phyloP scores from a whole-genome alignment of 2,797 vertebrate species.

The Sardinella longiceps region DNA sequence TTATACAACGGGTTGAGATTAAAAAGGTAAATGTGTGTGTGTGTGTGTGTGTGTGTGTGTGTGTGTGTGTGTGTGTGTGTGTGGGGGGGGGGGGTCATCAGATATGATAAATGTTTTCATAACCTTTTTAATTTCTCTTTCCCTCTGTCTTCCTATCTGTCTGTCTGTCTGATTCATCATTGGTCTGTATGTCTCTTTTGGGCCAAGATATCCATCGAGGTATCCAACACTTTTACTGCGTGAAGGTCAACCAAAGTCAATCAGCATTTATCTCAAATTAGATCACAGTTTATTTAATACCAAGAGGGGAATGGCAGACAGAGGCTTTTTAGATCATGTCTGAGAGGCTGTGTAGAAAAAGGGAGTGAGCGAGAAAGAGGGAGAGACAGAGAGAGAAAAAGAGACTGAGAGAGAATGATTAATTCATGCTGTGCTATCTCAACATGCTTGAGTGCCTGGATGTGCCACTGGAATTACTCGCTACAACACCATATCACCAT shows the following conservation, averaged over 20 bases:
- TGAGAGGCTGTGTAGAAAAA: not conserved
- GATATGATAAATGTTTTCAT: constrained; percentile 21
- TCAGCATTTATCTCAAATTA: constrained; percentile 37
- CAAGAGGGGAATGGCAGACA: not conserved
- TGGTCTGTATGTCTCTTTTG: not conserved
- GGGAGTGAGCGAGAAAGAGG: not conserved
- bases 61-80: too few relatives aligned
- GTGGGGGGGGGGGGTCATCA: not conserved
- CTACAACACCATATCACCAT: constrained; percentile 17
- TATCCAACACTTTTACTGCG: constrained; percentile 25
- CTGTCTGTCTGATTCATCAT: not conserved
- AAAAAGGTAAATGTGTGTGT: not conserved
- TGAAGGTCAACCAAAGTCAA: constrained; percentile 30
- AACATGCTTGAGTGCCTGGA: constrained; percentile 18
- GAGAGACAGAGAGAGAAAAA: not conserved
- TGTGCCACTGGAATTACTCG: not conserved
- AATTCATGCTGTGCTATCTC: constrained; percentile 12
- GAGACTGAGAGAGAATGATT: not conserved
- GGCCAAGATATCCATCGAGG: not conserved
- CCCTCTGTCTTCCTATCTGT: not conserved
- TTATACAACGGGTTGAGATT: not conserved
- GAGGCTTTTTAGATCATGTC: constrained; percentile 8
- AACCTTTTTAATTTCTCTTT: constrained; percentile 25
- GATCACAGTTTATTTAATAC: constrained; percentile 29
- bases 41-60: not conserved